Evolutionary conservation across 2,113 vertebrate genomes (phyloP).

Genomic region (Percina caprodes): DNA sequence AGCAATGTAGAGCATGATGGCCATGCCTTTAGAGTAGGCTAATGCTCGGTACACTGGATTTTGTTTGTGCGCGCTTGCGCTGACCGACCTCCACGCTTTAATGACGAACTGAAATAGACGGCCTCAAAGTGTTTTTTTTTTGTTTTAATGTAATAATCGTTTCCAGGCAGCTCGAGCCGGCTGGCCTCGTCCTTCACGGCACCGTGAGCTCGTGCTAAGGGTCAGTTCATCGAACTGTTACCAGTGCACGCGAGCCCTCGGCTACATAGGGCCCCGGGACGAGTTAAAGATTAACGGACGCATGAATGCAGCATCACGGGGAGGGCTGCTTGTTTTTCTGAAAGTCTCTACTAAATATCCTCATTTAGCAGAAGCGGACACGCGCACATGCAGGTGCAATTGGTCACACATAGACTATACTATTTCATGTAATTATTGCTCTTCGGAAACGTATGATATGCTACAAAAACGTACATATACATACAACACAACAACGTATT

Average conservation of each 20-base stretch:
- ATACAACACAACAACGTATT: neutral
- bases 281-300: slow-evolving; percentile 72
- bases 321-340: slow-evolving; percentile 32
- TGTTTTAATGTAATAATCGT: slow-evolving; percentile 47
- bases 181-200: slow-evolving; percentile 57
- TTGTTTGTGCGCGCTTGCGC: neutral
- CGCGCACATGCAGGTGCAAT: neutral
- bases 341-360: neutral
- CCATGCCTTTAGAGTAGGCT: neutral
- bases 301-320: slow-evolving; percentile 35
- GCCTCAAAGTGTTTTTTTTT: slow-evolving; percentile 25
- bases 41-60: neutral
- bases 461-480: neutral
- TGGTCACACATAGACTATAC: too few species aligned
- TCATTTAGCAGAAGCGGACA: neutral
- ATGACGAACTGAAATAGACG: slow-evolving; percentile 46
- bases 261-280: slow-evolving; percentile 27
- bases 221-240: slow-evolving; percentile 61
- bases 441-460: too few species aligned
- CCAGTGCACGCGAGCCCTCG: slow-evolving; percentile 29
- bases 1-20: neutral
- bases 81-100: slow-evolving; percentile 50
- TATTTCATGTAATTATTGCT: neutral
- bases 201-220: slow-evolving; percentile 53
- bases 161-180: slow-evolving; percentile 43